Percentiles rank a stretch among this genome's conserved stretches.
Conservation (phyloP, 2,113 vertebrate species). For the Chamaea fasciata region DNA sequence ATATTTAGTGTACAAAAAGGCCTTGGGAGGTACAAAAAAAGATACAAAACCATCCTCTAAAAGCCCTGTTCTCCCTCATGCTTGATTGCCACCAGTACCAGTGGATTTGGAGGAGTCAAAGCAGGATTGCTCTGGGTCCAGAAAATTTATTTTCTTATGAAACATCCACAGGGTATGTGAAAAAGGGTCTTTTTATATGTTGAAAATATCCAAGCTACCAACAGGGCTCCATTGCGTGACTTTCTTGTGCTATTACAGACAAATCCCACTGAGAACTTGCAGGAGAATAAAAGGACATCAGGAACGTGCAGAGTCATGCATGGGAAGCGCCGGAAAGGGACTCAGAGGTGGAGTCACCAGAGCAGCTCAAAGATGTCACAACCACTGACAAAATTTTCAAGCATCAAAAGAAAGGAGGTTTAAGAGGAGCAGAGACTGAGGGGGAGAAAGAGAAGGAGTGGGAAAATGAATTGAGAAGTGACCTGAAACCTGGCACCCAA, state of each 20-base stretch:
- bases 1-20: neutral
- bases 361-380: neutral
- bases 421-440: neutral
- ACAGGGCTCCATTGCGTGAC: neutral
- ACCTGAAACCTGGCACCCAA: neutral
- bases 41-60: neutral
- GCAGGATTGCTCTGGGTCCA: neutral
- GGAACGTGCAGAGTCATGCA: fast-evolving
- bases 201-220: neutral
- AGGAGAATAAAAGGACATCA: neutral
- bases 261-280: neutral
- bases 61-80: neutral
- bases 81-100: neutral
- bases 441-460: neutral
- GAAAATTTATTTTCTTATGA: neutral
- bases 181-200: neutral
- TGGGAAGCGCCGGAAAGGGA: neutral
- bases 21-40: neutral
- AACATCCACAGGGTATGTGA: neutral
- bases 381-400: neutral
- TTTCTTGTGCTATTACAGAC: neutral
- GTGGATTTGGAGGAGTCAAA: neutral
- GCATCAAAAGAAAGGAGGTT: neutral
- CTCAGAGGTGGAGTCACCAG: fast-evolving
- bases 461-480: neutral